phyloP scores from a whole-genome alignment of 2,888 invertebrate genomes.

The Drosophila planitibia region DNA sequence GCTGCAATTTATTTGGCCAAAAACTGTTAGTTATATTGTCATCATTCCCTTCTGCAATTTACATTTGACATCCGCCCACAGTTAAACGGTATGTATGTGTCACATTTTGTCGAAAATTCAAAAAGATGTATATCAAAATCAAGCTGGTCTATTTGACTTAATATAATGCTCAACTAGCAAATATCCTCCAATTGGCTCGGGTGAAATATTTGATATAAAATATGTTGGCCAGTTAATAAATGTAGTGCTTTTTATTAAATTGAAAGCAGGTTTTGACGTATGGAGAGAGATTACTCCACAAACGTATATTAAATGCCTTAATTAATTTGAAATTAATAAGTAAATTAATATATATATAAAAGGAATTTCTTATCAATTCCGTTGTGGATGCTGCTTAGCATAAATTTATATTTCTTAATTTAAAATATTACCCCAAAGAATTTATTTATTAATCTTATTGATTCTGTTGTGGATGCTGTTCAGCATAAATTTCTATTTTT shows the following conservation, averaged over 20 bases:
- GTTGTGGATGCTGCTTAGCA: background rate
- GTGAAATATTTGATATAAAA: background rate
- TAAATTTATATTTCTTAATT: background rate
- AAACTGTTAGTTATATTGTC: conserved; percentile 65
- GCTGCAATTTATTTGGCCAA: conserved; percentile 32
- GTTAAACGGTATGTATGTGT: conserved; percentile 4
- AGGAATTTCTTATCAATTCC: background rate
- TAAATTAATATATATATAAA: background rate
- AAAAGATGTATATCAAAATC: conserved; percentile 36
- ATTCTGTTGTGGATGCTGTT: background rate
- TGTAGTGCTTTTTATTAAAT: background rate
- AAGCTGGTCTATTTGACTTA: conserved; percentile 11
- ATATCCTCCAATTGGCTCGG: background rate
- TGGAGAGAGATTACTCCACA: background rate
- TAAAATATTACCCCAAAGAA: background rate
- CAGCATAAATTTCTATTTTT: background rate
- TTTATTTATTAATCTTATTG: background rate
- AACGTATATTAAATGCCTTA: background rate
- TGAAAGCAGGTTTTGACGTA: background rate
- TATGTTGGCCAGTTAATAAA: background rate
- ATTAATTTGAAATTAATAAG: background rate
- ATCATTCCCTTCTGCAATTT: conserved; percentile 61
- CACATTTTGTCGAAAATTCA: conserved; percentile 43
- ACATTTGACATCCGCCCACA: conserved; percentile 53
- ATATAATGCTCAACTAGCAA: background rate